Evolutionary conservation across 2,113 vertebrate species (phyloP).

Genomic region (Cacatua alba): DNA sequence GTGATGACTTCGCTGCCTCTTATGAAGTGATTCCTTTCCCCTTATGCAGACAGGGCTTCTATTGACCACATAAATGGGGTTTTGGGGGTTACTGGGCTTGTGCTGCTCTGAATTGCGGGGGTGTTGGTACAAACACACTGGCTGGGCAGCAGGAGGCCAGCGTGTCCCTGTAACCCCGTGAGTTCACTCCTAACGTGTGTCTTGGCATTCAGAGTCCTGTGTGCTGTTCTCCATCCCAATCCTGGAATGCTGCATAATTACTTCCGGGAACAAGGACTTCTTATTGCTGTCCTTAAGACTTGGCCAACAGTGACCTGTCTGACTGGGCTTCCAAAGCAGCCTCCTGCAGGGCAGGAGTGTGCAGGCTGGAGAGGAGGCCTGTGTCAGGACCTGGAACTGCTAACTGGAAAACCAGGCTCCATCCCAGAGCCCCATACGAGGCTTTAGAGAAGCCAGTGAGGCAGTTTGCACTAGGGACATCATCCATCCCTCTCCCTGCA

Average conservation of each 20-base stretch:
- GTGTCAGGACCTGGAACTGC: neutral
- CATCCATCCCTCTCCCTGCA: neutral
- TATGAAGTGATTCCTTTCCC: neutral
- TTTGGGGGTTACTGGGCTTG: neutral
- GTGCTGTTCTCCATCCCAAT: neutral
- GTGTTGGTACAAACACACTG: neutral
- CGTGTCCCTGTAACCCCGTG: rapidly evolving
- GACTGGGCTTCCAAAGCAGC: neutral
- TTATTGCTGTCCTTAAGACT: neutral
- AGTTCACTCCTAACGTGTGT: neutral
- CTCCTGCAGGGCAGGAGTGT: neutral
- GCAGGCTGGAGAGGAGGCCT: neutral
- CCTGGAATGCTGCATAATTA: neutral
- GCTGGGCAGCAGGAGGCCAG: neutral
- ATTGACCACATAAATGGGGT: rapidly evolving
- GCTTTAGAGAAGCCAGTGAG: neutral
- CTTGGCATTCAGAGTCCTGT: neutral
- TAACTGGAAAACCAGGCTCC: neutral
- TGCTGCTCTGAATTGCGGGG: neutral
- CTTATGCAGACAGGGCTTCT: neutral
- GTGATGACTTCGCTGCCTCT: neutral
- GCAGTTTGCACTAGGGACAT: neutral
- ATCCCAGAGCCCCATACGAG: neutral
- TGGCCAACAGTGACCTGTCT: neutral
- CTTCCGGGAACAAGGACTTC: neutral